Percentiles rank a stretch among this genome's conserved stretches.
Evolutionary conservation across 2,113 vertebrate species (phyloP).

Genomic region (Sinocyclocheilus grahami): DNA sequence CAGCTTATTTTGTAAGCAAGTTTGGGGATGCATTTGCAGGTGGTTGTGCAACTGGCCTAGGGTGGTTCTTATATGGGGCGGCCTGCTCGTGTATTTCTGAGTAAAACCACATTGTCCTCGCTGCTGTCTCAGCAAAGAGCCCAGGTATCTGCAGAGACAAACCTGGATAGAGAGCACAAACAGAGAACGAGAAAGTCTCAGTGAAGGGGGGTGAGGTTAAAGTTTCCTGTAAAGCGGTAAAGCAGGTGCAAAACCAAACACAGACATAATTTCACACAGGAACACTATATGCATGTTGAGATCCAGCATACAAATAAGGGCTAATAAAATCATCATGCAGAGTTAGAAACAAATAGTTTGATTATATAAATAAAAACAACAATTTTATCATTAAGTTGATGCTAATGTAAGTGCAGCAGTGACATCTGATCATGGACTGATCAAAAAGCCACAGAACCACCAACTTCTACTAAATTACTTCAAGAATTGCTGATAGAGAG

Average conservation of each 20-base stretch:
- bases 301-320: background rate
- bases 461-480: background rate
- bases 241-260: constrained; percentile 57
- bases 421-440: background rate
- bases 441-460: background rate
- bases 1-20: background rate
- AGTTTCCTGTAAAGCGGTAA: constrained; percentile 59
- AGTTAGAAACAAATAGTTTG: background rate
- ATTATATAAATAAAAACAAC: background rate
- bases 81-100: constrained; percentile 18
- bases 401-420: background rate
- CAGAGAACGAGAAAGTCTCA: background rate
- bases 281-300: background rate
- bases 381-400: background rate
- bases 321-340: background rate
- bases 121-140: constrained; percentile 16
- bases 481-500: background rate
- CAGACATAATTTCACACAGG: background rate
- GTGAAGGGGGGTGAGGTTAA: background rate
- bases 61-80: constrained; percentile 21
- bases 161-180: constrained; percentile 3
- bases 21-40: background rate
- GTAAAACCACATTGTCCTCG: constrained; percentile 41
- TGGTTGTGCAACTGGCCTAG: constrained; percentile 6
- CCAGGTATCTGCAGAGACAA: constrained; percentile 6